phyloP scores from a whole-genome alignment of 1,140 invertebrate genomes.

The Muscidifurax raptorellus region DNA sequence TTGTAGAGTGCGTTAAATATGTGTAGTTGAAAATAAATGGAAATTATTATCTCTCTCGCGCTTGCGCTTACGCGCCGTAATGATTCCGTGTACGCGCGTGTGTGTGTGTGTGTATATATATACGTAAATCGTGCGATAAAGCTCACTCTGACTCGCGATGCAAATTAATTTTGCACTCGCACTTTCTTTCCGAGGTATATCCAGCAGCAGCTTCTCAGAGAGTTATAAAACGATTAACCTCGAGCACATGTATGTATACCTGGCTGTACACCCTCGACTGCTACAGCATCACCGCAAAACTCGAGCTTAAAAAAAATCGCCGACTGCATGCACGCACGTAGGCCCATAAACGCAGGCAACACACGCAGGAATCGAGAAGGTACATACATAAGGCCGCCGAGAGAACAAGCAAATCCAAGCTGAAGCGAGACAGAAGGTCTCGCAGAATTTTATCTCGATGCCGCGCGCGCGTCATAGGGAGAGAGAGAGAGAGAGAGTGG shows the following conservation, averaged over 20 bases:
- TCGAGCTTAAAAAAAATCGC: neutral
- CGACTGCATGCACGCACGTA: neutral
- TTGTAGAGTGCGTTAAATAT: neutral
- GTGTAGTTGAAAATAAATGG: constrained; percentile 13
- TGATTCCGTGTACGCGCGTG: too few relatives aligned
- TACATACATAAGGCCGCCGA: neutral
- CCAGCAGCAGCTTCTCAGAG: neutral
- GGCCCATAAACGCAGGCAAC: neutral
- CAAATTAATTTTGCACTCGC: too few relatives aligned
- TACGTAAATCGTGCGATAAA: too few relatives aligned
- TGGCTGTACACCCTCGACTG: too few relatives aligned
- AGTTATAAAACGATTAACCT: neutral
- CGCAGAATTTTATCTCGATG: constrained; percentile 42
- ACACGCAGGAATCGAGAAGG: constrained; percentile 3
- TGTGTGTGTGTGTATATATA: too few relatives aligned
- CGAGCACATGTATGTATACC: neutral
- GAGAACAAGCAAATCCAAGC: neutral
- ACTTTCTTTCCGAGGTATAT: too few relatives aligned
- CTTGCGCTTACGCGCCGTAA: too few relatives aligned
- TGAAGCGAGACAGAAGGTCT: neutral
- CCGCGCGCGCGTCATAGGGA: constrained; percentile 37
- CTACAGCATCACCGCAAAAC: neutral
- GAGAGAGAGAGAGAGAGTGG: neutral
- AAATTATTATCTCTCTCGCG: neutral
- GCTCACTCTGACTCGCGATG: too few relatives aligned